phyloP scores from a whole-genome alignment of 1,140 invertebrate species.

The Zaprionus taronus region DNA sequence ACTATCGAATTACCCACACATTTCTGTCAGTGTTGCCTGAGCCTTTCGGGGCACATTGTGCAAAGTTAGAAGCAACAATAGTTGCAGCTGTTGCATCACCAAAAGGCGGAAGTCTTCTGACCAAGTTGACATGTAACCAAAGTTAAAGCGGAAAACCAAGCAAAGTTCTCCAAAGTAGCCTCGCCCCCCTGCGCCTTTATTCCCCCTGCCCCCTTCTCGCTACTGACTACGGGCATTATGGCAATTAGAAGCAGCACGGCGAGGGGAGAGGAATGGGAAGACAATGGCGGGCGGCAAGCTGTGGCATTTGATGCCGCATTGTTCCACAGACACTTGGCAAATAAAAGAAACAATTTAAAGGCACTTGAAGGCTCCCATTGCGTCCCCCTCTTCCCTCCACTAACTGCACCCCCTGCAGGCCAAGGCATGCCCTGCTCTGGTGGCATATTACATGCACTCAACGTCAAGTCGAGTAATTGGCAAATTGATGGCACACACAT shows the following conservation, averaged over 20 bases:
- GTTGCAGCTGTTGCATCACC: conserved; percentile 56
- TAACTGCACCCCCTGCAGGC: background rate
- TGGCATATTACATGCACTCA: conserved; percentile 41
- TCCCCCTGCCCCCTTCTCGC: no score
- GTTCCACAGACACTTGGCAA: conserved; percentile 23
- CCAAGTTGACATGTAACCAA: conserved; percentile 64
- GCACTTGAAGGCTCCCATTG: conserved; percentile 23
- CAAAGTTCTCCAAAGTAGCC: conserved; percentile 44
- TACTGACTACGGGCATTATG: conserved; percentile 17
- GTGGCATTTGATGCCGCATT: conserved; percentile 32
- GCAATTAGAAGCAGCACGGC: conserved; percentile 25
- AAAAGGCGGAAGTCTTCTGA: conserved; percentile 54
- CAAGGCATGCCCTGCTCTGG: background rate
- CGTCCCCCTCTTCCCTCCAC: no score
- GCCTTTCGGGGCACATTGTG: conserved; percentile 26
- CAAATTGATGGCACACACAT: conserved; percentile 67
- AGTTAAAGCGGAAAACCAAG: conserved; percentile 66
- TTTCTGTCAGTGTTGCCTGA: background rate
- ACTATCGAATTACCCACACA: background rate
- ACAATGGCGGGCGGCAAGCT: conserved; percentile 32
- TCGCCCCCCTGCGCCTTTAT: background rate
- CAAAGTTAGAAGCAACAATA: conserved; percentile 54
- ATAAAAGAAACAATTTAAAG: conserved; percentile 40
- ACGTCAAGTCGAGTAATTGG: conserved; percentile 64
- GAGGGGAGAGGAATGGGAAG: background rate